Evolutionary conservation across 1,140 invertebrate genomes (phyloP), one percentile per base, ranked within the genome.

Genomic region (Camponotus floridanus): DNA sequence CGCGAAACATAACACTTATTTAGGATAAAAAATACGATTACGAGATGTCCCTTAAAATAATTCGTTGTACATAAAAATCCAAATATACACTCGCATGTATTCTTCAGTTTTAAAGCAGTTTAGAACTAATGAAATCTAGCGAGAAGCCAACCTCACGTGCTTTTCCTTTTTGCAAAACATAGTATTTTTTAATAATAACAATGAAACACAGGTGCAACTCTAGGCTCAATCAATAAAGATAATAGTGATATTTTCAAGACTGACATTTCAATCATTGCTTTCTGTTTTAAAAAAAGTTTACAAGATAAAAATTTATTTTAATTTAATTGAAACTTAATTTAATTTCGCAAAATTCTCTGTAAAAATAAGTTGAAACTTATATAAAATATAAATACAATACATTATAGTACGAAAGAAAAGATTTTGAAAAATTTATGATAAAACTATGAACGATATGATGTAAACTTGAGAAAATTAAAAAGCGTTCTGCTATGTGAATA

Each of bases 41-140:
- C 36, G 9, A 21, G 76, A 13, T 68, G 48, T 42, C 13, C 3
- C 83, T 78, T 85, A 79, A 85, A 85, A 76, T 78, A 85, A 85
- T 85, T 85, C 83, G 62, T 85, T 85, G 83, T 85, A 36, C 62
- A 31, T 85, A 18, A 33, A 78, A 78, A 85, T 76, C 51, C 62
- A 5, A 85, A 85, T 3, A 36, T 67, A 48, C 48, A 51, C 26
- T 4, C 21, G n/a, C 31, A 51, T 51, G 59, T 55, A 3, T 67
- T 71, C 15, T 36, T n/a, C 9, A 11, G 2, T 4, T 13, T 36
- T n/a, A 18, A 51, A 5, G 26, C n/a, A 21, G 11, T 36, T 55
- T 31, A 71, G 13, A 78, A 45, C 26, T 59, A 71, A 71, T 45
- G 26, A 61, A 79, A 79, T 36, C 4, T 65, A 79, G 33, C 62